Conservation (phyloP, 2,113 vertebrate species). For the Notarius quadriscutis region DNA sequence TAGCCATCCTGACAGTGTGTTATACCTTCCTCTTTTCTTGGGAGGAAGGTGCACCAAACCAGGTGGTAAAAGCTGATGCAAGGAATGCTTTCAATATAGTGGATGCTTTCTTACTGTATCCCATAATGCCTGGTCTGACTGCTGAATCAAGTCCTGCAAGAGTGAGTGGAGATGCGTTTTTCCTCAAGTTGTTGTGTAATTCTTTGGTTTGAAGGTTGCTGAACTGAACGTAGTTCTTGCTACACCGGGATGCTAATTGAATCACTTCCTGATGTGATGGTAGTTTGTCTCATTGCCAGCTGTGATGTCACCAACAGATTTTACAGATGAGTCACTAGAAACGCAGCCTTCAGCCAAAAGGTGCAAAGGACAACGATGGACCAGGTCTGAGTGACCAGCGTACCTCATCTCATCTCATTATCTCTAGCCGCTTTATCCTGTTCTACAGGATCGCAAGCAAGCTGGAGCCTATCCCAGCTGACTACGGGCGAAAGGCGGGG, state of each 20-base stretch:
- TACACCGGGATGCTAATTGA: background rate
- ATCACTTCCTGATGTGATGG: background rate
- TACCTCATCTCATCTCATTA: too few relatives aligned
- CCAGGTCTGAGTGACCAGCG: background rate
- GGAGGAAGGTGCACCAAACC: background rate
- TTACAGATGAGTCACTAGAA: background rate
- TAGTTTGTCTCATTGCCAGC: background rate
- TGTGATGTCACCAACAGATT: background rate
- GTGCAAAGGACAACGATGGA: background rate
- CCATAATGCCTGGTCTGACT: background rate
- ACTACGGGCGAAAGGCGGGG: too few relatives aligned
- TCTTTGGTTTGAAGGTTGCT: background rate
- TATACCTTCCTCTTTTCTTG: background rate
- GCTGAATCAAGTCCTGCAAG: background rate
- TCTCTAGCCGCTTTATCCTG: too few relatives aligned
- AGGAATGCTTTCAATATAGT: background rate
- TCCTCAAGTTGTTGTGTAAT: background rate
- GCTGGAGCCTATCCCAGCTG: too few relatives aligned
- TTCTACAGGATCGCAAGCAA: too few relatives aligned
- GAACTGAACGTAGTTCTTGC: background rate
- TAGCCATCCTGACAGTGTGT: background rate
- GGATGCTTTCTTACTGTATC: too few relatives aligned
- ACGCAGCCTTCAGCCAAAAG: background rate
- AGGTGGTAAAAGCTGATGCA: background rate
- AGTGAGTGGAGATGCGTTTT: too few relatives aligned